Percentiles rank a stretch among this genome's conserved stretches.
Evolutionary conservation across 2,888 invertebrate genomes (phyloP).

Genomic region (Balanococcus diminutus): DNA sequence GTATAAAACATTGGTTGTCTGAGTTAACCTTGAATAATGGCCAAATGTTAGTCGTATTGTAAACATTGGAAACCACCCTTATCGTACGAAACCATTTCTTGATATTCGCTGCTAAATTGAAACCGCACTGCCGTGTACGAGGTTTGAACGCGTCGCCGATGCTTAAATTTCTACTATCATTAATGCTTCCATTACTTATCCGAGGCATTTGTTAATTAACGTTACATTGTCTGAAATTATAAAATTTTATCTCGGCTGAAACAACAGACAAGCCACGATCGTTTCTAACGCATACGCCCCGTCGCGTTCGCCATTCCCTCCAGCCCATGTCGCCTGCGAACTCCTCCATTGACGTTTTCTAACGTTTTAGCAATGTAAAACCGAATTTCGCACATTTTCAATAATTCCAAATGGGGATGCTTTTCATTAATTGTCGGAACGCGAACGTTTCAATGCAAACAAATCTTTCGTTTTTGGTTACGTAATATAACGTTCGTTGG

Average conservation of each 20-base stretch:
- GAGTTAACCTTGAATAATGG: background rate
- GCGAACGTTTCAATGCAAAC: background rate
- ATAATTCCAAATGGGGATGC: background rate
- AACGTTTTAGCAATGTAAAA: background rate
- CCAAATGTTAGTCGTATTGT: background rate
- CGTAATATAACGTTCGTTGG: background rate
- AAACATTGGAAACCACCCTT: background rate
- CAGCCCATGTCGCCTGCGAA: background rate
- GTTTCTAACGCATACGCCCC: background rate
- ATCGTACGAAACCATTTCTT: background rate
- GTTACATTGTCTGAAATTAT: slow-evolving; percentile 27
- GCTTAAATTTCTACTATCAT: slow-evolving; percentile 31
- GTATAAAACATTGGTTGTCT: background rate
- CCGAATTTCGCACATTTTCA: slow-evolving; percentile 3
- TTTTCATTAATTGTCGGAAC: background rate
- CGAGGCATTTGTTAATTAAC: slow-evolving; percentile 42
- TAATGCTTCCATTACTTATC: slow-evolving; percentile 35
- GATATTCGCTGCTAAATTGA: background rate
- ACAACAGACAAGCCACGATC: background rate
- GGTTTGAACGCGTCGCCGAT: background rate
- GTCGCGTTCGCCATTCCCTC: background rate
- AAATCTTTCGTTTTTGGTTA: background rate
- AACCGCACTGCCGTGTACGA: background rate
- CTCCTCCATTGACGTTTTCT: background rate
- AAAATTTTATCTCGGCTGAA: slow-evolving; percentile 13